Evolutionary conservation across 2,113 vertebrate genomes (phyloP).

Genomic region (Nothobranchius furzeri): DNA sequence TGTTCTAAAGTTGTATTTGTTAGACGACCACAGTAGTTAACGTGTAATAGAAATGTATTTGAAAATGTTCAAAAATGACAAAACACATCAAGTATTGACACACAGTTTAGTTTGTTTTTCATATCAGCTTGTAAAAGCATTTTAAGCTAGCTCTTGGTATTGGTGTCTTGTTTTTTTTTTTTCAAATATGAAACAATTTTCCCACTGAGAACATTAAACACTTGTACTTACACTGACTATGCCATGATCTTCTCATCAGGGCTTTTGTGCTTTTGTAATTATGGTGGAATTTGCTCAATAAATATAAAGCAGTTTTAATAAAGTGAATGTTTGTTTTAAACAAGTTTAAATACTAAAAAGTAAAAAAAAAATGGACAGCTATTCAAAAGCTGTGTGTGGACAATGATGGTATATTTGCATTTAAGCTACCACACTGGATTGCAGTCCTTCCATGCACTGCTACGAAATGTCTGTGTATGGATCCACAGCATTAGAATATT

Average conservation of each 20-base stretch:
- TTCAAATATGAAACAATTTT: background rate
- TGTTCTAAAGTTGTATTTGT: slow-evolving; percentile 19
- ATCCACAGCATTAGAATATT: no score
- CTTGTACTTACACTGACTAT: background rate
- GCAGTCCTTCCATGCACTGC: no score
- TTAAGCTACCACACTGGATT: no score
- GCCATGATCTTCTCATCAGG: background rate
- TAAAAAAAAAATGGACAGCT: background rate
- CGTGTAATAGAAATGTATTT: slow-evolving; percentile 9
- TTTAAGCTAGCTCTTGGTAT: slow-evolving; percentile 1
- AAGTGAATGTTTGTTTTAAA: slow-evolving; percentile 6
- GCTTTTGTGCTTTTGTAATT: slow-evolving; percentile 17
- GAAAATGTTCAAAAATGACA: background rate
- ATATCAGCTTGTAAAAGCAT: background rate
- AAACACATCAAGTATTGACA: background rate
- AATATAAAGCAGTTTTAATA: slow-evolving; percentile 25
- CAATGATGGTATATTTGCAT: no score
- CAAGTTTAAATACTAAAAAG: background rate
- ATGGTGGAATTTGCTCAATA: slow-evolving; percentile 25
- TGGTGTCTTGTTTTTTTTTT: background rate
- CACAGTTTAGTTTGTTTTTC: background rate
- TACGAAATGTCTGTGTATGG: no score
- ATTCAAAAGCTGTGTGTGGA: no score
- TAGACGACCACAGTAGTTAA: slow-evolving; percentile 7
- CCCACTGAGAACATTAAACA: background rate